These are phyloP conservation scores for Delphinapterus leucas DNA, from an alignment of 2,113 vertebrate species.

Conservation along the genomic window DNA sequence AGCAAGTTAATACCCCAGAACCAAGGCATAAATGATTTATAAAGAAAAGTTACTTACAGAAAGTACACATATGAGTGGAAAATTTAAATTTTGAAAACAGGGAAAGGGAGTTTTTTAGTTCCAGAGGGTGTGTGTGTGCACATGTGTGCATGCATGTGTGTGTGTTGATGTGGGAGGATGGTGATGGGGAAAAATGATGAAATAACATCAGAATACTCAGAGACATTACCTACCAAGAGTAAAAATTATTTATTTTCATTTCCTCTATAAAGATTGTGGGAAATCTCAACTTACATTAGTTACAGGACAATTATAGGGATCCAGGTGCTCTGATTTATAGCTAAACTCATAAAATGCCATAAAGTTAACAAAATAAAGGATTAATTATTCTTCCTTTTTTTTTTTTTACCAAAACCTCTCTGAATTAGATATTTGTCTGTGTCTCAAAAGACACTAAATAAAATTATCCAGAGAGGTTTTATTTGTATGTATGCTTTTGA, in stretches of 20 bases:
- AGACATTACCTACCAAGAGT: background rate
- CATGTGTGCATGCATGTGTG: background rate
- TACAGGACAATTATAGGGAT: background rate
- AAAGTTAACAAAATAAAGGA: background rate
- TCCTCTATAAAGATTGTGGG: background rate
- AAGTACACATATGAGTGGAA: background rate
- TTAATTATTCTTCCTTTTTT: background rate
- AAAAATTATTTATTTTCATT: background rate
- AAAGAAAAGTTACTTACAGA: background rate
- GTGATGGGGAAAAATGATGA: background rate
- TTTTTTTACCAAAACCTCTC: background rate
- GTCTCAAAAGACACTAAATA: background rate
- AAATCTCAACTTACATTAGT: background rate
- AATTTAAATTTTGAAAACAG: background rate
- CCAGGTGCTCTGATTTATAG: background rate
- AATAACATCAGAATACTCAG: background rate
- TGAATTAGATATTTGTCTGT: background rate
- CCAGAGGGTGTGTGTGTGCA: rapidly evolving
- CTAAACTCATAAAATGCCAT: background rate
- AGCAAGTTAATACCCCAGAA: background rate
- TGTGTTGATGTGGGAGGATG: background rate
- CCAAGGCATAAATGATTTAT: background rate
- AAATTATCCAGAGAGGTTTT: slow-evolving; percentile 34
- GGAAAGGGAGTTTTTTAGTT: background rate
- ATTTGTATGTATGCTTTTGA: slow-evolving; percentile 32